Evolutionary conservation across 2,113 vertebrate genomes (phyloP).

Genomic region (Nipponia nippon): DNA sequence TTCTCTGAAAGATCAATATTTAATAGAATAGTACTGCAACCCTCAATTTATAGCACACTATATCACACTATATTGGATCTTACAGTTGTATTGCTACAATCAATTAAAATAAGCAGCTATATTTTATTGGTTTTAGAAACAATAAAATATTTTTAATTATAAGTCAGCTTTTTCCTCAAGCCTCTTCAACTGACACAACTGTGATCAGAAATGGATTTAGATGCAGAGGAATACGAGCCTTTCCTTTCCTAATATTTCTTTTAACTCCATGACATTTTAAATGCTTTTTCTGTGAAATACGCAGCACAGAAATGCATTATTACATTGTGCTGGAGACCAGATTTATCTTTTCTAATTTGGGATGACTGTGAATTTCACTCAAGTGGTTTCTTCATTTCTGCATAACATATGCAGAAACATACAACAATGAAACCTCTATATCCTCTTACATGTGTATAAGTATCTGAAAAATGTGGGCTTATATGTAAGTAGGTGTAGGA

Average conservation of each 20-base stretch:
- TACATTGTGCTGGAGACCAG: not conserved
- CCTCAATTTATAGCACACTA: conserved; percentile 1
- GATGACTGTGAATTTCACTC: not conserved
- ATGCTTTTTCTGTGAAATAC: not conserved
- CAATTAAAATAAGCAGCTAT: conserved; percentile 10
- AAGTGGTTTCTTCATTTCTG: not conserved
- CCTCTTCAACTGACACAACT: not conserved
- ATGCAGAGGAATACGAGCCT: not conserved
- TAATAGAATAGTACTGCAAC: conserved; percentile 18
- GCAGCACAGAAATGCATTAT: not conserved
- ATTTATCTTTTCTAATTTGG: not conserved
- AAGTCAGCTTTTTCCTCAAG: not conserved
- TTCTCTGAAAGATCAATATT: conserved; percentile 44
- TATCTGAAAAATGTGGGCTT: not conserved
- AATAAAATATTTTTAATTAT: conserved; percentile 23
- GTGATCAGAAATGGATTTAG: not conserved
- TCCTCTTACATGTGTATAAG: not conserved
- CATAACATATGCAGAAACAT: not conserved
- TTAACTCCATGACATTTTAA: not conserved
- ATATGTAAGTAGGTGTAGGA: not conserved
- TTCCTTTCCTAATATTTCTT: not conserved
- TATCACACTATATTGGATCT: not conserved
- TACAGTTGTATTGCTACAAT: not conserved
- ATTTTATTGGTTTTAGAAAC: conserved; percentile 8
- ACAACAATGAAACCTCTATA: not conserved